These are phyloP conservation scores for Morelia viridis DNA, from an alignment of 2,797 vertebrate species.

Conservation along the genomic window DNA sequence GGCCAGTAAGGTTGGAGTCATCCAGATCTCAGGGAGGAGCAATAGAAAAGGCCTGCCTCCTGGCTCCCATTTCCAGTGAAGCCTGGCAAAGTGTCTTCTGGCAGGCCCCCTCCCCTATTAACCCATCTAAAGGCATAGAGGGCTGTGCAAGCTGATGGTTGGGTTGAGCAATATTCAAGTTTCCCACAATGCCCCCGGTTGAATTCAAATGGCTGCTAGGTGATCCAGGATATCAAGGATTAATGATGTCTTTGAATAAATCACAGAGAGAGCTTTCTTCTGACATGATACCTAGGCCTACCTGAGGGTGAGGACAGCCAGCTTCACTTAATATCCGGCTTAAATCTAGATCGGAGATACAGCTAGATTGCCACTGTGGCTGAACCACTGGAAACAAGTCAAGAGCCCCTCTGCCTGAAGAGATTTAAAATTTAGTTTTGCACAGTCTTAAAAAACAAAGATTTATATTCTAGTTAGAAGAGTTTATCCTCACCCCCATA, in stretches of 20 bases:
- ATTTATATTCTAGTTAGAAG: background rate
- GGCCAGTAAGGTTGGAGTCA: background rate
- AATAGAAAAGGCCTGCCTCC: background rate
- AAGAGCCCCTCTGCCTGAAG: background rate
- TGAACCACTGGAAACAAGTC: background rate
- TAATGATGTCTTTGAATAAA: background rate
- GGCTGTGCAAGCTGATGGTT: background rate
- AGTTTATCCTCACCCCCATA: background rate
- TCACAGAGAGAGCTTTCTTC: background rate
- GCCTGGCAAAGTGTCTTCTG: background rate
- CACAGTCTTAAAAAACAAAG: background rate
- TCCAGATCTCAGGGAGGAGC: background rate
- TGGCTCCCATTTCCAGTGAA: background rate
- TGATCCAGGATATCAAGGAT: background rate
- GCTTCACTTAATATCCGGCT: background rate
- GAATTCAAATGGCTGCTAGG: background rate
- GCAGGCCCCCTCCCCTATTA: background rate
- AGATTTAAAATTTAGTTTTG: background rate
- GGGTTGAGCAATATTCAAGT: background rate
- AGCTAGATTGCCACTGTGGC: background rate
- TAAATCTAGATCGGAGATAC: background rate
- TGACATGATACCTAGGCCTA: background rate
- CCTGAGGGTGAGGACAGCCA: background rate
- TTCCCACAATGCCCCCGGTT: background rate
- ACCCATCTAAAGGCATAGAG: background rate